Conservation (phyloP, 2,113 vertebrate species). For the Mola mola region DNA sequence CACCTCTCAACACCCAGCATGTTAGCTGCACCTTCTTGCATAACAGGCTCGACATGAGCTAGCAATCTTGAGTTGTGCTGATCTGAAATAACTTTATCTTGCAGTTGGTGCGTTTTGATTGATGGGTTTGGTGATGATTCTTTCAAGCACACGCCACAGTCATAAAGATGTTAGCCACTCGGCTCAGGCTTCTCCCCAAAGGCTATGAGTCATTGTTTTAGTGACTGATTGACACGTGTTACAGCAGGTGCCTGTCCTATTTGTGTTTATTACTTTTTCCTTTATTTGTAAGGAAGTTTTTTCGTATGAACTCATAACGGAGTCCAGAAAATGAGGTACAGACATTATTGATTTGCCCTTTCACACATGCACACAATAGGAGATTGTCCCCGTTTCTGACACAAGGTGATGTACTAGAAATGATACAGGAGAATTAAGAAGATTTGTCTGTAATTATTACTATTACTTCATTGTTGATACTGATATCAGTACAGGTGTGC, state of each 20-base stretch:
- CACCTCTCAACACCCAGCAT: conserved; percentile 59
- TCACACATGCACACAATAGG: background rate
- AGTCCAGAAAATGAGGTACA: background rate
- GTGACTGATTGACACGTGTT: conserved; percentile 63
- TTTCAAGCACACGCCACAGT: conserved; percentile 68
- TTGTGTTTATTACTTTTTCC: conserved; percentile 15
- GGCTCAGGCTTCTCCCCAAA: conserved; percentile 58
- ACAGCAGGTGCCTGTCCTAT: conserved; percentile 61
- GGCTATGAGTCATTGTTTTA: conserved; percentile 67
- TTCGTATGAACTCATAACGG: background rate
- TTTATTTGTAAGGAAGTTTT: conserved; percentile 15
- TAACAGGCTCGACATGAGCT: conserved; percentile 54
- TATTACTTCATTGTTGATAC: too few relatives aligned
- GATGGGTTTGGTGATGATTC: conserved; percentile 65
- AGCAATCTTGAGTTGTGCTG: conserved; percentile 34
- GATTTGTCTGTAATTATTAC: too few relatives aligned
- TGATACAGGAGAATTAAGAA: too few relatives aligned
- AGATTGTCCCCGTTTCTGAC: too few relatives aligned
- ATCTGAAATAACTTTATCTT: conserved; percentile 55
- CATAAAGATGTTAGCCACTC: conserved; percentile 72
- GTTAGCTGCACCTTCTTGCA: conserved; percentile 50
- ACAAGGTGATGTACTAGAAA: too few relatives aligned
- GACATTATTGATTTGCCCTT: background rate
- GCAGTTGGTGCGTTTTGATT: conserved; percentile 67
- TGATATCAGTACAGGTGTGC: too few relatives aligned